Percentiles rank a stretch among this genome's conserved stretches.
Evolutionary conservation across 1,140 invertebrate genomes (phyloP).

Genomic region (Forficula auricularia): DNA sequence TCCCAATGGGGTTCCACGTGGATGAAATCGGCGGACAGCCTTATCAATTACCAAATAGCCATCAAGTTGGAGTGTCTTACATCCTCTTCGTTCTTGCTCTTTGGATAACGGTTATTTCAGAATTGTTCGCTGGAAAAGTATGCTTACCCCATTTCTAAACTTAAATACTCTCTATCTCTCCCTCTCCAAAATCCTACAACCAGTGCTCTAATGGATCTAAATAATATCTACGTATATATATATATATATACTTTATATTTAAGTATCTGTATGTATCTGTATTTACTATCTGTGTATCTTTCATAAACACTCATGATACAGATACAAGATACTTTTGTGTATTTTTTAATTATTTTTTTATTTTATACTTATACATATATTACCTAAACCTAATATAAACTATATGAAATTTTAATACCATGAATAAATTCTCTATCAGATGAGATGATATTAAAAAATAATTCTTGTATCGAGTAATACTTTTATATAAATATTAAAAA

Average conservation of each 20-base stretch:
- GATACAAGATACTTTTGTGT: neutral
- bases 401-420: no score
- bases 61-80: conserved; percentile 89
- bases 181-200: neutral
- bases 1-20: conserved; percentile 88
- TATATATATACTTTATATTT: neutral
- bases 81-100: conserved; percentile 85
- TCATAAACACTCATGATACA: neutral
- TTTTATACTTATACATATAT: no score
- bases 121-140: conserved; percentile 93
- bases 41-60: conserved; percentile 86
- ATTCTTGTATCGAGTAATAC: no score
- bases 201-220: neutral
- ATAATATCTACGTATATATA: neutral
- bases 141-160: conserved; percentile 81
- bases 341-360: no score
- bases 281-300: neutral
- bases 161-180: neutral
- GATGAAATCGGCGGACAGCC: conserved; percentile 89
- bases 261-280: neutral
- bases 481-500: no score
- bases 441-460: no score
- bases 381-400: no score
- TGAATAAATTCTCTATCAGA: no score
- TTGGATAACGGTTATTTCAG: conserved; percentile 92